Conservation (phyloP, 2,113 vertebrate species). For the Thinocorus orbignyianus region DNA sequence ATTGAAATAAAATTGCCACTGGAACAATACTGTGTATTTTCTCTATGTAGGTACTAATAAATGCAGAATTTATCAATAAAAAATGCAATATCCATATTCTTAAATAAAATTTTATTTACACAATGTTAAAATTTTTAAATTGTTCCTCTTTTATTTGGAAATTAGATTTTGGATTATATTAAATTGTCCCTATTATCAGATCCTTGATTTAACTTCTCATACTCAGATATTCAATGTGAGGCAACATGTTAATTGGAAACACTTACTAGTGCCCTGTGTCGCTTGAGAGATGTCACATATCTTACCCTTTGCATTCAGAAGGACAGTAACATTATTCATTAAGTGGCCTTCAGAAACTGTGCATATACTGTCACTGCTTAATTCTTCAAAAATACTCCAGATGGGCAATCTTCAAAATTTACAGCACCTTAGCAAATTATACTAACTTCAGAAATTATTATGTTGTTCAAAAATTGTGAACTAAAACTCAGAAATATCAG, state of each 20-base stretch:
- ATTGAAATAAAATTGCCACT: too few relatives aligned
- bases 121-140: neutral
- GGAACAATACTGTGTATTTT: neutral
- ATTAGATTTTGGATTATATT: neutral
- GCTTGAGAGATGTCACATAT: neutral
- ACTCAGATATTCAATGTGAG: neutral
- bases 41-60: neutral
- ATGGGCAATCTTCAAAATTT: neutral
- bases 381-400: neutral
- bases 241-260: neutral
- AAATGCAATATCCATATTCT: neutral
- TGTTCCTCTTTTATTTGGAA: neutral
- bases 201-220: neutral
- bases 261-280: neutral
- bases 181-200: neutral
- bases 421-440: neutral
- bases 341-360: neutral
- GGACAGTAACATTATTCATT: neutral
- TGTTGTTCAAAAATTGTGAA: neutral
- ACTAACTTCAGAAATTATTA: neutral
- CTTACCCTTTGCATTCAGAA: neutral
- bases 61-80: neutral
- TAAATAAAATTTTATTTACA: neutral
- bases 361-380: neutral
- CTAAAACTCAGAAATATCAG: neutral